Evolutionary conservation across 2,797 vertebrate species (phyloP), one percentile per base, ranked within the genome.

Genomic region (Argentina silus): DNA sequence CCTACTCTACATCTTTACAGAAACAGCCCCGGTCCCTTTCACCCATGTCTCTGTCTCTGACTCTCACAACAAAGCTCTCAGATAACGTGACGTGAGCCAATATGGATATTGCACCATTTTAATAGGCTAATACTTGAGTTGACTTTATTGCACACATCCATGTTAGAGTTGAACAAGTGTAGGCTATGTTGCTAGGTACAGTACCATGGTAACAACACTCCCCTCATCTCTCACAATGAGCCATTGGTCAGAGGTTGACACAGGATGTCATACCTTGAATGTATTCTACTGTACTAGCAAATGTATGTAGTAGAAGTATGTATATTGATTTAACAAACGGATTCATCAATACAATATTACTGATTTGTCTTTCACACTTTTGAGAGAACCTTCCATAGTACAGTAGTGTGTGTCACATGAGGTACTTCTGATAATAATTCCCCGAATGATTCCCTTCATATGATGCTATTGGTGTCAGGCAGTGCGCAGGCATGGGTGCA

Each of bases 1-100:
- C 69, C 74, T 79, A 74, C 69, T 72, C 63, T 14, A 69, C 48
- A 66, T 56, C 11, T 47, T n/a, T 62, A 23, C 36, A 43, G 19
- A 45, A 56, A 36, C 6, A 53, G 5, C 19, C 11, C 23, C 51
- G 6, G 8, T 44, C 4, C 45, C 14, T 17, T 36, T n/a, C 36
- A 23, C 36, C 11, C 48, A 47, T 44, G 7, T n/a, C 23, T 55
- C 45, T 17, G 2, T 19, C 42, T 48, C 19, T 17, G n/a, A 61
- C 17, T 7, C 55, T n/a, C 56, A 23, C 56, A 61, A 10, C 23
- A n/a, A 59, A 43, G 15, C 12, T 10, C 19, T 11, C 12, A 21
- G 27, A 36, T 36, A 27, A 27, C 55, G 45, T 73, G 42, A n/a
- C 51, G 8, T 19, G 36, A 43, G n/a, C 1, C 48, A 36, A 36